These are phyloP conservation scores for Peromyscus nudipes DNA, from an alignment of 2,797 vertebrate species.

Conservation along the genomic window DNA sequence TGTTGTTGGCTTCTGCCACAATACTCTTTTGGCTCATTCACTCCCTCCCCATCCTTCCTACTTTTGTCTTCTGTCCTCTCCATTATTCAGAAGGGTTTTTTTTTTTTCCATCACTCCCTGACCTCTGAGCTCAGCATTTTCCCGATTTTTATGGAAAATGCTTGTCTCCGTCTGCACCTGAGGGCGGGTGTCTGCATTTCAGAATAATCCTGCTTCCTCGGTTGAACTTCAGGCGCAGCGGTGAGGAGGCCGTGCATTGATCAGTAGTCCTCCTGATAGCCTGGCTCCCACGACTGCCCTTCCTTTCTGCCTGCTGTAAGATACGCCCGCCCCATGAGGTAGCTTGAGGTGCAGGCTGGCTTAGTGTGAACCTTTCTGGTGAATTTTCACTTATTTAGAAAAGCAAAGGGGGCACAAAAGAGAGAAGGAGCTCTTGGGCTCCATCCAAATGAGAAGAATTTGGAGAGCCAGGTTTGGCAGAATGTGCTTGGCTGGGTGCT, in stretches of 20 bases:
- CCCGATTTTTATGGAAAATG: not conserved
- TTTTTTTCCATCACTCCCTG: not conserved
- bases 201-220: not conserved
- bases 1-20: not conserved
- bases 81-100: not conserved
- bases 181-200: not conserved
- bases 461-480: not conserved
- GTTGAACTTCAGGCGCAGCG: not conserved
- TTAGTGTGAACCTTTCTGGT: not conserved
- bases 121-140: not conserved
- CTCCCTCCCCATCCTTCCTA: too few species aligned
- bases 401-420: not conserved
- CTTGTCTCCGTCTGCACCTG: not conserved
- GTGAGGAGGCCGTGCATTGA: not conserved
- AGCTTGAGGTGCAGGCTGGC: not conserved
- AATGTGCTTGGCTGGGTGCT: not conserved
- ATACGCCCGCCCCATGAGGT: not conserved
- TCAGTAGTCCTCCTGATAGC: not conserved
- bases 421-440: not conserved
- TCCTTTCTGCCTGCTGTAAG: not conserved
- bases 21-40: not conserved
- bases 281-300: too few species aligned
- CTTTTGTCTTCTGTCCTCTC: not conserved
- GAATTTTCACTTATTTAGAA: not conserved
- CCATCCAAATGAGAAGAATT: conserved; percentile 33